Percentiles rank a stretch among this genome's conserved stretches.
Conservation (phyloP, 1,140 invertebrate genomes). For the Bradysia coprophila region DNA sequence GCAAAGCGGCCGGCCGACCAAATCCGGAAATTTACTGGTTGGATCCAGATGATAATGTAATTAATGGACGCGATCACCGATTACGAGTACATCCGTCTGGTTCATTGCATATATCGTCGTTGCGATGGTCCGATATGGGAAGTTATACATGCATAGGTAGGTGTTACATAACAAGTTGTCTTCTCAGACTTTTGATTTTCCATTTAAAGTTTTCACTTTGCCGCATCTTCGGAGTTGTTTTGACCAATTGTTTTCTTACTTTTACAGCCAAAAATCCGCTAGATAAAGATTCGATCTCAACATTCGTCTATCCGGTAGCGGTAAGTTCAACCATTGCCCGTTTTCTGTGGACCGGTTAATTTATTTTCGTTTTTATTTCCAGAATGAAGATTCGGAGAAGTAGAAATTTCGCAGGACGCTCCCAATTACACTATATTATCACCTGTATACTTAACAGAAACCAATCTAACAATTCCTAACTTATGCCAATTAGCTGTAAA, state of each 20-base stretch:
- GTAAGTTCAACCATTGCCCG: constrained; percentile 24
- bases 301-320: constrained; percentile 60
- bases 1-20: constrained; percentile 42
- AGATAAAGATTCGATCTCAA: constrained; percentile 39
- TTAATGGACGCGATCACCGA: constrained; percentile 10
- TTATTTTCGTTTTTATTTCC: not conserved
- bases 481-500: too few species aligned
- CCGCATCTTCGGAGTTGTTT: too few species aligned
- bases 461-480: too few species aligned
- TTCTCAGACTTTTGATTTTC: too few species aligned
- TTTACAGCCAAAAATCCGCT: constrained; percentile 45
- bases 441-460: too few species aligned
- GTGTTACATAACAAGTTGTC: too few species aligned
- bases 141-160: constrained; percentile 51
- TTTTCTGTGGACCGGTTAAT: not conserved
- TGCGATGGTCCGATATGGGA: constrained; percentile 66
- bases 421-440: too few species aligned
- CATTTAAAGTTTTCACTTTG: too few species aligned
- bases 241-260: too few species aligned
- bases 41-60: constrained; percentile 30
- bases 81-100: constrained; percentile 43
- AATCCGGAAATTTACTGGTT: constrained; percentile 45
- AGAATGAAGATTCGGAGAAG: not conserved
- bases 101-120: constrained; percentile 44
- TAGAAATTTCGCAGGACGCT: too few species aligned